Percentiles rank a stretch among this genome's conserved stretches.
phyloP scores from a whole-genome alignment of 2,888 invertebrate genomes.

The Campoplex capitator region DNA sequence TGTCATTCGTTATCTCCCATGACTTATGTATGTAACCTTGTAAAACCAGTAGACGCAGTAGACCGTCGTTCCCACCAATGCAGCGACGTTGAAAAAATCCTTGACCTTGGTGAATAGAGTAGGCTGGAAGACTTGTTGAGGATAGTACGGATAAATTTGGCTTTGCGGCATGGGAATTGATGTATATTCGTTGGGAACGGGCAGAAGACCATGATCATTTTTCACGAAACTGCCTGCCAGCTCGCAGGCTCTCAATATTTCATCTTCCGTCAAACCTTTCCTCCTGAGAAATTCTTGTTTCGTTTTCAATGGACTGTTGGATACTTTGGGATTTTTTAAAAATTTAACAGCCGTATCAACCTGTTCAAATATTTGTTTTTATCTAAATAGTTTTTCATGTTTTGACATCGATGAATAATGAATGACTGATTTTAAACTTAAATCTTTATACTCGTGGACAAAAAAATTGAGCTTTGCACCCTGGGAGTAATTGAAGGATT shows the following conservation, averaged over 20 bases:
- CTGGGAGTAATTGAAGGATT: neutral
- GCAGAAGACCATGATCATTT: constrained; percentile 68
- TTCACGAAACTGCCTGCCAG: constrained; percentile 84
- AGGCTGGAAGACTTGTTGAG: constrained; percentile 79
- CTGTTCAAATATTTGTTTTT: constrained; percentile 83
- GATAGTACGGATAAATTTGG: constrained; percentile 73
- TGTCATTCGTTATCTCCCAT: neutral
- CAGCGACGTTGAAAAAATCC: constrained; percentile 90
- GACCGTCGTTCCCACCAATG: constrained; percentile 91
- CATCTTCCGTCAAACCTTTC: constrained; percentile 91
- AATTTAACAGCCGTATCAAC: constrained; percentile 94
- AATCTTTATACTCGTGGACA: neutral
- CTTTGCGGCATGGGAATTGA: constrained; percentile 77
- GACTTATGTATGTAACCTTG: constrained; percentile 87
- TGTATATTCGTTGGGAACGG: constrained; percentile 74
- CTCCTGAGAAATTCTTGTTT: constrained; percentile 92
- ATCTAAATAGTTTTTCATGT: neutral
- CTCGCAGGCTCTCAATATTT: constrained; percentile 91
- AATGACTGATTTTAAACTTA: neutral
- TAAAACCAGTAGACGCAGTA: constrained; percentile 93
- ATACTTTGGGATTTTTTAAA: constrained; percentile 93
- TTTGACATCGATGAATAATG: neutral
- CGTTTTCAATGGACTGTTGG: constrained; percentile 90
- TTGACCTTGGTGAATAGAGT: constrained; percentile 86
- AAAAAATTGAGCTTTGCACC: constrained; percentile 7